phyloP scores from a whole-genome alignment of 2,797 vertebrate genomes.

The Sphenodon punctatus region DNA sequence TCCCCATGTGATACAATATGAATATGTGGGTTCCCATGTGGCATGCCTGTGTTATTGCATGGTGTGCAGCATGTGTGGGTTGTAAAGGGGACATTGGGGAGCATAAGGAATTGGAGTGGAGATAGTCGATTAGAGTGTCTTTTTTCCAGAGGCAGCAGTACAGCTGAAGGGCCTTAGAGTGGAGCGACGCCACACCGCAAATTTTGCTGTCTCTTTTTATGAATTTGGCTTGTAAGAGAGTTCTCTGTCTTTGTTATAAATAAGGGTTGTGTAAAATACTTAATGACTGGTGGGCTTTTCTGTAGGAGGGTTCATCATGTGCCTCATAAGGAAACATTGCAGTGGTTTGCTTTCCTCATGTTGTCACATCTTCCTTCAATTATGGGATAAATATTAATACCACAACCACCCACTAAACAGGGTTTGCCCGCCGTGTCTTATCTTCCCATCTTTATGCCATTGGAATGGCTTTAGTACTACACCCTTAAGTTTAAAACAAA shows the following conservation, averaged over 20 bases:
- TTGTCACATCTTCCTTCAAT: slow-evolving; percentile 52
- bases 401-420: slow-evolving; percentile 41
- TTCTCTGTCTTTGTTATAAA: not conserved
- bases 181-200: not conserved
- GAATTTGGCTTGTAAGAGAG: not conserved
- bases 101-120: not conserved
- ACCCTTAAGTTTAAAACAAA: slow-evolving; percentile 57
- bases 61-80: not conserved
- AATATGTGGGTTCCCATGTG: not conserved
- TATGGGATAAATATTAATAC: slow-evolving; percentile 52
- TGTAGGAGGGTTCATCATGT: not conserved
- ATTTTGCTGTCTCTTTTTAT: not conserved
- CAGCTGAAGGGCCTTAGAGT: not conserved
- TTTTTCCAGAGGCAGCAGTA: not conserved
- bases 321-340: not conserved
- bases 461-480: slow-evolving; percentile 54
- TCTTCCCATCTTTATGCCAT: slow-evolving; percentile 12
- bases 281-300: not conserved
- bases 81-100: not conserved
- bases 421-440: slow-evolving; percentile 50
- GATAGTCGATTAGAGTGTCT: not conserved
- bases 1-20: not conserved
- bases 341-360: slow-evolving; percentile 21
- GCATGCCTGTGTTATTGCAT: too few species aligned
- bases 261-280: not conserved